Conservation (phyloP, 2,113 vertebrate species). For the Bolborhynchus lineola region DNA sequence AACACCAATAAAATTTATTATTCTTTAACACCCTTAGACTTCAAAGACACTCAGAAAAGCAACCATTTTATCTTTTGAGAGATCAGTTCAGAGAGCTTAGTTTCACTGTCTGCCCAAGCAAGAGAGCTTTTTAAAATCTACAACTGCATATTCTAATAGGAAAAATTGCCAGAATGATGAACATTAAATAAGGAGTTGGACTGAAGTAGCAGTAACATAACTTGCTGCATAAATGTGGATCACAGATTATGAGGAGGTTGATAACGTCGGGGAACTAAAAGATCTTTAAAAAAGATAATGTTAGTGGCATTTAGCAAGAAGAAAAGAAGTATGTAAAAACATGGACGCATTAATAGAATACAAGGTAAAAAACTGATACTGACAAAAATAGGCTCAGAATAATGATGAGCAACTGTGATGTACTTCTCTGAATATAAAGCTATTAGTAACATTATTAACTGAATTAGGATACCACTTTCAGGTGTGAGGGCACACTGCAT, state of each 20-base stretch:
- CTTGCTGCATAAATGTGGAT: not conserved
- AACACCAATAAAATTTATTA: accelerated
- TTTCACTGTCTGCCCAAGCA: not conserved
- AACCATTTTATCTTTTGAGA: not conserved
- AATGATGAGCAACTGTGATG: not conserved
- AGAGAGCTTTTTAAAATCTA: not conserved
- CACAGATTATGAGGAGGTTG: not conserved
- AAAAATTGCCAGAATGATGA: not conserved
- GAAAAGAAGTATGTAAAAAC: not conserved
- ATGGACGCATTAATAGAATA: not conserved
- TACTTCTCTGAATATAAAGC: not conserved
- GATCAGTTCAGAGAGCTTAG: not conserved
- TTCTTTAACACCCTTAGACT: not conserved
- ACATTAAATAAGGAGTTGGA: not conserved
- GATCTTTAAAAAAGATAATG: not conserved
- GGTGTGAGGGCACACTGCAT: not conserved
- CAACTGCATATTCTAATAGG: not conserved
- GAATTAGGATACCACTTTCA: not conserved
- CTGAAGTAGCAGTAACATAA: not conserved
- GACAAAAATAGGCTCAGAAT: not conserved
- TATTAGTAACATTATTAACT: not conserved
- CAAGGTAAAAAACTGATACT: not conserved
- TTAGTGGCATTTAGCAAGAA: not conserved
- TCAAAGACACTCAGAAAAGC: not conserved
- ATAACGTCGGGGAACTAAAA: not conserved